Evolutionary conservation across 1,140 invertebrate species (phyloP).

Genomic region (Lerema accius): DNA sequence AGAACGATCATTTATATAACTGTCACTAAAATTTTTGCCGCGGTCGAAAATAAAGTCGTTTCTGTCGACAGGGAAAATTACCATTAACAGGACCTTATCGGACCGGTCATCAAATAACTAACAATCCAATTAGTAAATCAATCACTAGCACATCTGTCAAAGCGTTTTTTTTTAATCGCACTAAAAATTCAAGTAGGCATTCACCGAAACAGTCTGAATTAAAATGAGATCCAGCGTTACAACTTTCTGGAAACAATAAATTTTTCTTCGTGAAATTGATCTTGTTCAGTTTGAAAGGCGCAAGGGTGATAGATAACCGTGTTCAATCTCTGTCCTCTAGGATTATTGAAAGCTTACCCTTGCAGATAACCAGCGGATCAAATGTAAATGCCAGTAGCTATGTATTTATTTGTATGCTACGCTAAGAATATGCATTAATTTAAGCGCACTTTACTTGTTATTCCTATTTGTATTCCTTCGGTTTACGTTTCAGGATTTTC

Average conservation of each 20-base stretch:
- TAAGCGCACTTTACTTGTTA: too few species aligned
- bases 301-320: slow-evolving; percentile 48
- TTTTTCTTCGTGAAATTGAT: slow-evolving; percentile 18
- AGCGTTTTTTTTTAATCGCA: neutral
- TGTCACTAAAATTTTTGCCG: too few species aligned
- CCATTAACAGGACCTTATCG: too few species aligned
- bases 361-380: slow-evolving; percentile 15
- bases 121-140: too few species aligned
- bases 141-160: too few species aligned
- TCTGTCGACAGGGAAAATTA: too few species aligned
- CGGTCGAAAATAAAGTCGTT: too few species aligned
- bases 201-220: slow-evolving; percentile 6
- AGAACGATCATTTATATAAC: too few species aligned
- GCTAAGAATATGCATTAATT: neutral
- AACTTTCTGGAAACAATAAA: slow-evolving; percentile 19
- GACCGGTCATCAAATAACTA: too few species aligned
- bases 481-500: too few species aligned
- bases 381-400: neutral
- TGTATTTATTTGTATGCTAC: neutral
- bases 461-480: too few species aligned
- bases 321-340: slow-evolving; percentile 51
- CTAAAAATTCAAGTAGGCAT: neutral
- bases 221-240: slow-evolving; percentile 15
- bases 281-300: slow-evolving; percentile 30
- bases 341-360: slow-evolving; percentile 49